Conservation (phyloP, 2,113 vertebrate genomes). For the Labeo catla region DNA sequence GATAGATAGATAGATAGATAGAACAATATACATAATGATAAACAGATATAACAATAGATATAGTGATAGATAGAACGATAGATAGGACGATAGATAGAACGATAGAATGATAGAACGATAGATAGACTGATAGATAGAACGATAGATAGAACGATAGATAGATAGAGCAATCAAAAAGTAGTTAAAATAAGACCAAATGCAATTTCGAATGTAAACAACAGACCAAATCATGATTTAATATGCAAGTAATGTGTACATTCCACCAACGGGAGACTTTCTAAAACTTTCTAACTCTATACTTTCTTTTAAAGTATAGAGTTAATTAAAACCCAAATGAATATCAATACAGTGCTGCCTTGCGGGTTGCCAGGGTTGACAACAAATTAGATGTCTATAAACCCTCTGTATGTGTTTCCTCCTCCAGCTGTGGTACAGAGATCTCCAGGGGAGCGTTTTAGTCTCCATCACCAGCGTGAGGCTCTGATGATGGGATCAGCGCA, state of each 20-base stretch:
- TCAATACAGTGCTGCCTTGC: not conserved
- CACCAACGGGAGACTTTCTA: not conserved
- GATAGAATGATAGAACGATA: too few species aligned
- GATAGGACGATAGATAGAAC: too few species aligned
- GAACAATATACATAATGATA: too few species aligned
- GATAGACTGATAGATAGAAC: too few species aligned
- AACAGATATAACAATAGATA: too few species aligned
- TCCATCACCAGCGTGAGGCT: not conserved
- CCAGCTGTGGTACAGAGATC: not conserved
- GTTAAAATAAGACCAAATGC: too few species aligned
- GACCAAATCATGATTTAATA: too few species aligned
- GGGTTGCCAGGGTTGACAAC: not conserved
- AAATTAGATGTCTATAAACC: not conserved
- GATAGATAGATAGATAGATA: too few species aligned
- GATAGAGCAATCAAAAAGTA: too few species aligned
- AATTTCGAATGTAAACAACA: too few species aligned
- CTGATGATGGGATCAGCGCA: conserved; percentile 1
- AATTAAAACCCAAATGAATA: not conserved
- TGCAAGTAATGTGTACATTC: not conserved
- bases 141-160: too few species aligned
- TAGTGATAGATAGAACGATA: too few species aligned
- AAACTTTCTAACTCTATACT: not conserved
- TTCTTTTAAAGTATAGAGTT: not conserved
- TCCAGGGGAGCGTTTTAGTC: not conserved
- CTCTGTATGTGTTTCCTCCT: not conserved